Base-by-base conservation (phyloP, 2,113 vertebrate species). In the Aldabrachelys gigantea region DNA sequence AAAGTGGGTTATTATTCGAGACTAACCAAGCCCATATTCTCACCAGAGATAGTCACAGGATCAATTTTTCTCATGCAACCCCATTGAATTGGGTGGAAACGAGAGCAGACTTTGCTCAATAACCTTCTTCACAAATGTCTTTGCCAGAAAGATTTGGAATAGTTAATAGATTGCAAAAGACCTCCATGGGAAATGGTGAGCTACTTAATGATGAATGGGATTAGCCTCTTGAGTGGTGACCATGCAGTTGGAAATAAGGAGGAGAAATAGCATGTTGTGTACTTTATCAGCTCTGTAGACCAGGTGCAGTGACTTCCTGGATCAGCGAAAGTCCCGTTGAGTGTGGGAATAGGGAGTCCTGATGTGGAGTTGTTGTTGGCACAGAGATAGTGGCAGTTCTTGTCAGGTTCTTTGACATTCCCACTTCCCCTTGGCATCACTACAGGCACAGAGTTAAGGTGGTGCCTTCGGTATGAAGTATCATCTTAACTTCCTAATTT, bases 391-490 rank as follows among this genome's bases (percentile, higher is more conserved):
- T 6, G 25, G 17, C 38, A 44, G 16, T 59, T 59, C 11, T 47
- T 27, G 41, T 41, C 27, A 44, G 13, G 80, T n/a, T 3, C 35
- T 38, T 25, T 82, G 50, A 49, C 29, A 29, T 11, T 62, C 57
- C 9, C 27, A 25, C 12, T 72, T 72, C n/a, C 65, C 17, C 65
- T 38, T 72, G 65, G n/a, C n/a, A 38, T 38, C n/a, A 10, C 9
- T 72, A 22, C n/a, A 21, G 65, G 65, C 5, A 35, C n/a, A n/a
- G n/a, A 16, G n/a, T 38, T n/a, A 21, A 38, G n/a, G 12, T 38
- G 65, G 21, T 72, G n/a, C 10, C 65, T 72, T 21, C 4, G 21
- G 8, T 0, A 0, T 35, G 13, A 8, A 47, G 29, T 59, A 13
- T 24, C 52, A n/a, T 10, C 52, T 54, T 27, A n/a, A 54, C 80